Conservation (phyloP, 2,888 invertebrate species). For the Phyto melanocephala region DNA sequence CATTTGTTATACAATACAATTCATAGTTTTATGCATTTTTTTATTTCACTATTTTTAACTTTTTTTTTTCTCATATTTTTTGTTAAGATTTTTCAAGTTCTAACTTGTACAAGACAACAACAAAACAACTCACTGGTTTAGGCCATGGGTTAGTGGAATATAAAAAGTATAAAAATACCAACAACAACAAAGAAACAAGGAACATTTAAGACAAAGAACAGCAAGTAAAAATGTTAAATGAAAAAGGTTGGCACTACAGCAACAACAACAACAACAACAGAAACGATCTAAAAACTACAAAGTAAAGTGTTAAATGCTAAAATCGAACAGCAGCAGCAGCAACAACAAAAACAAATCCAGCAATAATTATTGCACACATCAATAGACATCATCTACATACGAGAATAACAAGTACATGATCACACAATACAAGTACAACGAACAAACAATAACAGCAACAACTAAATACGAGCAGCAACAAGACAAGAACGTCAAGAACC, state of each 20-base stretch:
- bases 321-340: conserved; percentile 35
- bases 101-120: conserved; percentile 35
- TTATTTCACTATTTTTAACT: conserved; percentile 1
- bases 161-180: conserved; percentile 39
- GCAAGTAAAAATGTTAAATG: background rate
- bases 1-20: conserved; percentile 51
- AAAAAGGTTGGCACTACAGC: background rate
- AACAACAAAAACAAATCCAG: conserved; percentile 27
- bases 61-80: background rate
- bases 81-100: conserved; percentile 33
- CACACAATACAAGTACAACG: background rate
- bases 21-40: conserved; percentile 8
- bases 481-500: background rate
- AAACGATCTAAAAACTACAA: conserved; percentile 31
- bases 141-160: conserved; percentile 61
- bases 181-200: conserved; percentile 40
- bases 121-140: conserved; percentile 49
- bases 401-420: conserved; percentile 13
- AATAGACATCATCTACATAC: conserved; percentile 47
- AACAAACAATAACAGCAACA: conserved; percentile 6
- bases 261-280: conserved; percentile 33
- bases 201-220: conserved; percentile 40
- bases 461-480: conserved; percentile 13
- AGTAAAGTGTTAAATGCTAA: conserved; percentile 56
- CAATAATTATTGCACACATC: conserved; percentile 44